Evolutionary conservation across 2,888 invertebrate species (phyloP).

Genomic region (Tenthredo notha): DNA sequence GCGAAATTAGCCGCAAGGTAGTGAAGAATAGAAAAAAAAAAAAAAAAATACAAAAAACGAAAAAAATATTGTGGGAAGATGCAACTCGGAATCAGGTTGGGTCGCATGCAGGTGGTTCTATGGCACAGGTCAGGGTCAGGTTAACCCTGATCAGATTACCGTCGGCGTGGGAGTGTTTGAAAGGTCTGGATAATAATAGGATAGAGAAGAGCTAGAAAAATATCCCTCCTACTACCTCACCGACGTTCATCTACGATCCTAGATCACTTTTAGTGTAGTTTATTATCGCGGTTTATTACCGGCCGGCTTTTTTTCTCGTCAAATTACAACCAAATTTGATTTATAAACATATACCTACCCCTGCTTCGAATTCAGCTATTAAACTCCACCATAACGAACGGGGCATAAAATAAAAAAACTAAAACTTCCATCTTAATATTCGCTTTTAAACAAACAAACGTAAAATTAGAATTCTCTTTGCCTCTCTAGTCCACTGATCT

Average conservation of each 20-base stretch:
- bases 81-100: slow-evolving; percentile 60
- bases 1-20: slow-evolving; percentile 38
- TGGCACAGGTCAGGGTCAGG: slow-evolving; percentile 76
- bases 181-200: slow-evolving; percentile 74
- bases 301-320: background rate
- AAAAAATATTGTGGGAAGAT: slow-evolving; percentile 63
- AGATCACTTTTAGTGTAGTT: slow-evolving; percentile 38
- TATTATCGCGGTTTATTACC: slow-evolving; percentile 27
- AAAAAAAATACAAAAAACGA: background rate
- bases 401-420: background rate
- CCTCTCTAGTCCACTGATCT: background rate
- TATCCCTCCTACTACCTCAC: slow-evolving; percentile 3
- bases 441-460: background rate
- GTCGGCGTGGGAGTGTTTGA: slow-evolving; percentile 76
- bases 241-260: background rate
- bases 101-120: slow-evolving; percentile 59
- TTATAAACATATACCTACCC: slow-evolving; percentile 6
- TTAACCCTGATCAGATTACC: slow-evolving; percentile 77
- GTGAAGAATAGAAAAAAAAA: background rate
- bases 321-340: slow-evolving; percentile 20
- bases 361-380: too few species aligned
- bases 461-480: background rate
- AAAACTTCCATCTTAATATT: background rate
- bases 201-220: slow-evolving; percentile 63
- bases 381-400: background rate